Percentiles rank a stretch among this genome's conserved stretches.
These are phyloP conservation scores for Spongilla lacustris DNA, from an alignment of 37 sponge, comb jelly and placozoan genomes.

Conservation along the genomic window DNA sequence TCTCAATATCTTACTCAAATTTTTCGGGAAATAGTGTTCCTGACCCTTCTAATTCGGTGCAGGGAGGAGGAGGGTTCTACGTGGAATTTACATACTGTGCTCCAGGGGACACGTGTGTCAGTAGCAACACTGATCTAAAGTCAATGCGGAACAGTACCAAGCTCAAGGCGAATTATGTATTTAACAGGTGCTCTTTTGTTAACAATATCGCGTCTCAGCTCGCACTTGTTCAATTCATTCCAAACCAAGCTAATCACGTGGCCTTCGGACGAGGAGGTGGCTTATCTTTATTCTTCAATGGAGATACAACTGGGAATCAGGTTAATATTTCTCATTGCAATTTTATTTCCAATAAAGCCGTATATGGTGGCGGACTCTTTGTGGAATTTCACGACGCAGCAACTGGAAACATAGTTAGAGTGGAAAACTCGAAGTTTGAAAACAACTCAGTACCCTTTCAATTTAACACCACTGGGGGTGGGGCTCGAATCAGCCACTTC, in stretches of 20 bases:
- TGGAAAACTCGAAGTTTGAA: background rate
- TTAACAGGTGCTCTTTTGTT: slow-evolving; percentile 13
- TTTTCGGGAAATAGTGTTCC: slow-evolving; percentile 23
- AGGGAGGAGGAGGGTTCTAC: slow-evolving; percentile 44
- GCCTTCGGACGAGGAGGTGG: slow-evolving; percentile 66
- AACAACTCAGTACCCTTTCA: slow-evolving; percentile 22
- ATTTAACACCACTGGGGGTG: slow-evolving; percentile 31
- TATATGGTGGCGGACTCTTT: slow-evolving; percentile 62
- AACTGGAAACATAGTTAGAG: slow-evolving; percentile 3
- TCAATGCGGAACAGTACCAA: background rate
- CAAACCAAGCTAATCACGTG: slow-evolving; percentile 14
- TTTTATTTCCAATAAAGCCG: slow-evolving; percentile 28
- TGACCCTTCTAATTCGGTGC: background rate
- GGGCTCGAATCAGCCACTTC: slow-evolving; percentile 20
- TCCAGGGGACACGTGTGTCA: slow-evolving; percentile 21
- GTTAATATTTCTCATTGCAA: slow-evolving; percentile 17
- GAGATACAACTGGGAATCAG: slow-evolving; percentile 20
- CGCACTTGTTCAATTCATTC: background rate
- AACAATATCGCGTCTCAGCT: slow-evolving; percentile 18
- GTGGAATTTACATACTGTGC: slow-evolving; percentile 56
- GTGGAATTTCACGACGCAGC: slow-evolving; percentile 42
- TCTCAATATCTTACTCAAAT: background rate
- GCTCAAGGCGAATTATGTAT: background rate
- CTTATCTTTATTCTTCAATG: slow-evolving; percentile 54
- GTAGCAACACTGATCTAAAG: background rate